These are phyloP conservation scores for Clarias fuscus DNA, from an alignment of 2,797 vertebrate species.

Conservation along the genomic window DNA sequence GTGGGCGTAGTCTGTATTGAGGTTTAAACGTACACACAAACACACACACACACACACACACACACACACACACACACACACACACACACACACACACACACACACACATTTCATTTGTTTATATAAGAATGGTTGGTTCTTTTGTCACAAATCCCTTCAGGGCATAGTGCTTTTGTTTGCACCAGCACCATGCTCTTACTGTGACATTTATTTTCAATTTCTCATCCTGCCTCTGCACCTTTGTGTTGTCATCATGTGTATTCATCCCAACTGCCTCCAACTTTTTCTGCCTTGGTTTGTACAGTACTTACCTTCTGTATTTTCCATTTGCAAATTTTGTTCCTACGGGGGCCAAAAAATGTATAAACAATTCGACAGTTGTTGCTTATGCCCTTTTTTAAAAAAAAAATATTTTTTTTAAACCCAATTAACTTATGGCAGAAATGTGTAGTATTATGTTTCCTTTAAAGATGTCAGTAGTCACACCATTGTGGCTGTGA, in stretches of 20 bases:
- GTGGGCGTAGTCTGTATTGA: neutral
- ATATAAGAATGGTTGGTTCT: neutral
- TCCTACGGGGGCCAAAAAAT: neutral
- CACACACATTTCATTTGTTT: slow-evolving; percentile 1
- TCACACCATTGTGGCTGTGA: no score
- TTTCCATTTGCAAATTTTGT: neutral
- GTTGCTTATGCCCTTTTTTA: no score
- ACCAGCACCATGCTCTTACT: neutral
- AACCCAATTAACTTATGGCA: no score
- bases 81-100: no score
- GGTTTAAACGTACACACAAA: neutral
- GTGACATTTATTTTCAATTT: neutral
- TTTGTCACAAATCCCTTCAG: neutral
- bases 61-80: neutral
- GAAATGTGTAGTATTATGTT: no score
- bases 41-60: no score
- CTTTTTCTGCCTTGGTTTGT: neutral
- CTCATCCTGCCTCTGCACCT: neutral
- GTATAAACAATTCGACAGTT: no score
- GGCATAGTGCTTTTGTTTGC: neutral
- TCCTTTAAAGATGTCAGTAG: no score
- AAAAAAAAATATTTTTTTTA: no score
- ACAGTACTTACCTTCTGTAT: neutral
- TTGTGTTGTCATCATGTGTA: neutral
- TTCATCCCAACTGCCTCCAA: neutral